Percentiles rank a stretch among this genome's conserved stretches.
Evolutionary conservation across 2,888 invertebrate genomes (phyloP).

Genomic region (Ormyrus nitidulus): DNA sequence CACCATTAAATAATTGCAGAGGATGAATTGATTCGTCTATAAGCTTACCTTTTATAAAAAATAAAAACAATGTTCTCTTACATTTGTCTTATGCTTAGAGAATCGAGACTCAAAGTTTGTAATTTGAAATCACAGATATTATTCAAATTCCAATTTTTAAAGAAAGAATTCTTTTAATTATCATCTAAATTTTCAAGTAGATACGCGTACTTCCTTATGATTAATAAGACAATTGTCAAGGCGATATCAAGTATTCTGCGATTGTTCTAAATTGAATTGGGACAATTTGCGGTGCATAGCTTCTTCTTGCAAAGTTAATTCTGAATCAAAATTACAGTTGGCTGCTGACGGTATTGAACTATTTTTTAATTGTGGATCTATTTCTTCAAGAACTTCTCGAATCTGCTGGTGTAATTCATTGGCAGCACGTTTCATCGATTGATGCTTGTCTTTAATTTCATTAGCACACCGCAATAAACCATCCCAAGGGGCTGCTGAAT

Average conservation of each 20-base stretch:
- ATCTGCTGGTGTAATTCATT: constrained; percentile 69
- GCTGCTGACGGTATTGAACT: constrained; percentile 26
- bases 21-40: background rate
- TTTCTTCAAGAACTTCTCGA: constrained; percentile 65
- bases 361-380: constrained; percentile 47
- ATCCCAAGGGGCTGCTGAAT: constrained; percentile 68
- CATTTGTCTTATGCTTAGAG: no score
- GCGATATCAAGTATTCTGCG: constrained; percentile 67
- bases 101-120: no score
- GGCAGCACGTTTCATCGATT: constrained; percentile 67
- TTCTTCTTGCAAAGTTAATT: constrained; percentile 60
- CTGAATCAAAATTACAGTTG: constrained; percentile 7
- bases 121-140: no score
- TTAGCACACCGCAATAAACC: constrained; percentile 66
- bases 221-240: background rate
- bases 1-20: no score
- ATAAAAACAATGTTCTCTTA: no score
- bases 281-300: constrained; percentile 60
- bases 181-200: background rate
- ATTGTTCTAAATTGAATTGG: constrained; percentile 65
- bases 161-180: background rate
- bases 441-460: constrained; percentile 69
- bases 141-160: constrained; percentile 24
- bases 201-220: background rate
- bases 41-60: no score